Conservation (phyloP, 1,140 invertebrate species). For the Bombus picipes region DNA sequence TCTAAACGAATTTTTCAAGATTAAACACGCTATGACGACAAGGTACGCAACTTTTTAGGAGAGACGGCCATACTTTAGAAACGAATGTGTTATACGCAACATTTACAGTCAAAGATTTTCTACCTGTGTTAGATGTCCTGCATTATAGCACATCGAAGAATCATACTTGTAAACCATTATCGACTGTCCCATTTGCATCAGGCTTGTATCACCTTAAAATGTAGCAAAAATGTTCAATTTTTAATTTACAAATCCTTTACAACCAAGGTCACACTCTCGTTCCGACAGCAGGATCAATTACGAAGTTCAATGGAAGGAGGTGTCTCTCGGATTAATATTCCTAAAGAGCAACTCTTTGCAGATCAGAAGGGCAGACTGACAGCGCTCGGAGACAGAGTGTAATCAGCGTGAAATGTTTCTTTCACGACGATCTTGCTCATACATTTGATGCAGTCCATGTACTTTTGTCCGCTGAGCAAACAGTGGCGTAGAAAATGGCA, state of each 20-base stretch:
- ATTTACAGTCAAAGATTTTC: too few species aligned
- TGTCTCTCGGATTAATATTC: conserved; percentile 49
- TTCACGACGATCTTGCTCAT: conserved; percentile 62
- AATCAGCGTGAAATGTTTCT: conserved; percentile 72
- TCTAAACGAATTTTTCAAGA: background rate
- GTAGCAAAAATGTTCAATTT: background rate
- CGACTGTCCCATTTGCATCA: too few species aligned
- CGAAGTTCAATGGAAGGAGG: conserved; percentile 30
- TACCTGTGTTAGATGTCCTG: too few species aligned
- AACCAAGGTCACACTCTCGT: background rate
- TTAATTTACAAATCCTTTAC: background rate
- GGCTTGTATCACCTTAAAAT: too few species aligned
- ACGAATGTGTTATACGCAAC: background rate
- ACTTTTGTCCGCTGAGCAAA: conserved; percentile 26
- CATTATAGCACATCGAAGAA: too few species aligned
- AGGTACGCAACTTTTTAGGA: too few species aligned
- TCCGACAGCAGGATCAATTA: conserved; percentile 25
- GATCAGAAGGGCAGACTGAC: conserved; percentile 34
- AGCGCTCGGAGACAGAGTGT: conserved; percentile 54
- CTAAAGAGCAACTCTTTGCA: conserved; percentile 39
- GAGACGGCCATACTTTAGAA: background rate
- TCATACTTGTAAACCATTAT: too few species aligned
- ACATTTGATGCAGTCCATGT: conserved; percentile 50
- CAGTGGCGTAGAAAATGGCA: conserved; percentile 29
- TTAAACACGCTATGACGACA: too few species aligned